Percentiles rank a stretch among this genome's conserved stretches.
Conservation (phyloP, 2,113 vertebrate species). For the Laticauda colubrina region DNA sequence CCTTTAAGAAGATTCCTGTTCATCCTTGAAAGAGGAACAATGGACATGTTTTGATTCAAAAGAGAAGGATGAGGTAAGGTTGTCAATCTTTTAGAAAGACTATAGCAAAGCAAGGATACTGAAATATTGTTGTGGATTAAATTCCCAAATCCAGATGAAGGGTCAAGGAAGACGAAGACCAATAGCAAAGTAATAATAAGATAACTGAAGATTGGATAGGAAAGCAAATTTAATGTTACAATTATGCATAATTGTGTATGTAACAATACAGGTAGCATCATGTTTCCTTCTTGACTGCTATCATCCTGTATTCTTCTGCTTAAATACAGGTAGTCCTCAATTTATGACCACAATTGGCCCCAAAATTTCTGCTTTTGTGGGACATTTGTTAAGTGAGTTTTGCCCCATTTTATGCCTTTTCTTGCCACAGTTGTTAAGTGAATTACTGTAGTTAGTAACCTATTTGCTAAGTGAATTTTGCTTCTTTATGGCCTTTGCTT, state of each 20-base stretch:
- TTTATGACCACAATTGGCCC: not conserved
- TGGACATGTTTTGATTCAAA: not conserved
- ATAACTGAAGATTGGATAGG: slow-evolving; percentile 13
- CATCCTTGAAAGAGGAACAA: slow-evolving; percentile 5
- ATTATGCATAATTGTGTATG: slow-evolving; percentile 25
- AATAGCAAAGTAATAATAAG: not conserved
- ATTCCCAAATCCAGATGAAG: slow-evolving; percentile 24
- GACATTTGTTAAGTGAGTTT: not conserved
- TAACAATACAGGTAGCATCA: too few species aligned
- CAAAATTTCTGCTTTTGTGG: not conserved
- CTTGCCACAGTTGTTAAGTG: not conserved
- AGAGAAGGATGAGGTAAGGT: not conserved
- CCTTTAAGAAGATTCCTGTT: slow-evolving; percentile 38
- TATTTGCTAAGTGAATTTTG: not conserved
- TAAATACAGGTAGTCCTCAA: not conserved
- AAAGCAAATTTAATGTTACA: slow-evolving; percentile 33
- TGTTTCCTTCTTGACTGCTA: not conserved
- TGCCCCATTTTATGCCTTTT: not conserved
- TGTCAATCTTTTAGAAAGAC: not conserved
- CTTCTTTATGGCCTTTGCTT: not conserved
- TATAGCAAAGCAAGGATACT: slow-evolving; percentile 26
- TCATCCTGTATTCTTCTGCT: not conserved
- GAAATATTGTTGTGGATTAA: slow-evolving; percentile 8
- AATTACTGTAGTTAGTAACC: not conserved
- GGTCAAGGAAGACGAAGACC: slow-evolving; percentile 13